Evolutionary conservation across 1,140 invertebrate species (phyloP), one percentile per base, ranked within the genome.

Genomic region (Drosophila ficusphila): DNA sequence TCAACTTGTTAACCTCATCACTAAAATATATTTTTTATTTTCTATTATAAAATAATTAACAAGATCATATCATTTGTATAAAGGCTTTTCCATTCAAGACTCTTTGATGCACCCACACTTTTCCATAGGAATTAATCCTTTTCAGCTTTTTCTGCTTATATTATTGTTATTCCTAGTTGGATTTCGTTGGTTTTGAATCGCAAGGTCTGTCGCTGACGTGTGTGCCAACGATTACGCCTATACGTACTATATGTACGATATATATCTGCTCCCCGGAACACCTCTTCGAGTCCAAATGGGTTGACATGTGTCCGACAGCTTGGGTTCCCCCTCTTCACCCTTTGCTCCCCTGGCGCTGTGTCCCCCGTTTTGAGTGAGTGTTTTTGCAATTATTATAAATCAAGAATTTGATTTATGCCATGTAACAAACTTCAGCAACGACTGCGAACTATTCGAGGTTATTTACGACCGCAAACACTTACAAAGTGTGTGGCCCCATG

Each of bases 331-430:
- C n/a, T n/a, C n/a, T n/a, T n/a, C n/a, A n/a, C n/a, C n/a, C n/a
- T n/a, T n/a, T n/a, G n/a, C n/a, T n/a, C n/a, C n/a, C n/a, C n/a
- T n/a, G n/a, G n/a, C n/a, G n/a, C n/a, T n/a, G n/a, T n/a, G n/a
- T 51, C 16, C 33, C 21, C 16, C 9, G 4, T 18, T 33, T 39
- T 72, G 48, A 65, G 49, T 83, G 57, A 78, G 79, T 83, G 74
- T 76, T 79, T 85, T 85, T 76, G 79, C 79, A 85, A 85, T 85
- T 86, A 85, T 79, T 86, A 86, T 85, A 79, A 85, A 85, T 85
- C 81, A 85, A 86, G 57, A 86, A 79, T 79, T 79, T 85, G 81
- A 85, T 85, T 85, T 85, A 85, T 86, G 81, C 52, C 76, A 86
- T 64, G 81, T 79, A 86, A 76, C 71, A 86, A 85, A 86, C 76